A percentile compares a stretch with the other conserved stretches of the same genome.
These are phyloP conservation scores for Xanthorhoe designata DNA, from an alignment of 2,888 invertebrate species.

Conservation along the genomic window DNA sequence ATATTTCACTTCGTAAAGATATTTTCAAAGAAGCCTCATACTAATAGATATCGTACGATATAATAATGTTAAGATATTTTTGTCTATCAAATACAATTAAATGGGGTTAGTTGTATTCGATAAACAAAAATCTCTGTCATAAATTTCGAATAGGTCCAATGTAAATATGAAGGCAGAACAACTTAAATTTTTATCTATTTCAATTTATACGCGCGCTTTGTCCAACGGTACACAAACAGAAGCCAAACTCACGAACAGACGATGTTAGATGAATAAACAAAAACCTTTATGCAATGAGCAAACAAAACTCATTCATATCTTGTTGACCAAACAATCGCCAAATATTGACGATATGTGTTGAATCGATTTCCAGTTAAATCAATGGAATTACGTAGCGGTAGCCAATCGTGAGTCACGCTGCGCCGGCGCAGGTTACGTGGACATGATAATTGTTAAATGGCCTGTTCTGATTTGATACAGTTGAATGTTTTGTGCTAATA, in stretches of 20 bases:
- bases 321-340: constrained; percentile 53
- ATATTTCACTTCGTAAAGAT: too few species aligned
- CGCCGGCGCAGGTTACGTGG: constrained; percentile 52
- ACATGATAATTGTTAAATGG: constrained; percentile 69
- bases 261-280: constrained; percentile 41
- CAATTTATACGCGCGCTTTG: constrained; percentile 21
- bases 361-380: constrained; percentile 52
- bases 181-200: constrained; percentile 1
- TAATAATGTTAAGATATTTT: too few species aligned
- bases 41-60: too few species aligned
- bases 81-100: too few species aligned
- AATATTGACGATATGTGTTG: constrained; percentile 54
- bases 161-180: background rate
- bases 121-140: too few species aligned
- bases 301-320: constrained; percentile 42
- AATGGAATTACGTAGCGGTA: constrained; percentile 31
- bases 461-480: constrained; percentile 44
- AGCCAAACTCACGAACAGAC: constrained; percentile 26
- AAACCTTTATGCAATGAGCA: constrained; percentile 36
- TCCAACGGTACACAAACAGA: constrained; percentile 31
- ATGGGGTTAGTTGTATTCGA: too few species aligned
- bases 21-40: too few species aligned
- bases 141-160: background rate
- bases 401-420: constrained; percentile 67
- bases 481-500: constrained; percentile 17